A percentile compares a stretch with the other conserved stretches of the same genome.
These are phyloP conservation scores for Astreopora myriophthalma DNA, from an alignment of 64 coral and sea anemone species.

Conservation along the genomic window DNA sequence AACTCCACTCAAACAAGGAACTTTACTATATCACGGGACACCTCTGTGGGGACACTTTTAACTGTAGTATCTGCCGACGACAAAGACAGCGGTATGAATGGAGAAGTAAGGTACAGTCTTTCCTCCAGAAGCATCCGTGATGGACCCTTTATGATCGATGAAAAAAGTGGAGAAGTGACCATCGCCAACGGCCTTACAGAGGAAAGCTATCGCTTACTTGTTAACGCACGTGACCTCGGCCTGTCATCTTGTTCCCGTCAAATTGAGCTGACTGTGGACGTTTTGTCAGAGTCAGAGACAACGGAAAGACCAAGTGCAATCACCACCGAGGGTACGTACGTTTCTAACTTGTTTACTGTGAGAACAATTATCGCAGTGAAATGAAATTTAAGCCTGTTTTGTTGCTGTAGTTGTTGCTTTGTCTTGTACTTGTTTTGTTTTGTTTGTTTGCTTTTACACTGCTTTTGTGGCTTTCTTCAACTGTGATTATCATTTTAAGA, in stretches of 20 bases:
- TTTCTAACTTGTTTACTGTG: too few relatives aligned
- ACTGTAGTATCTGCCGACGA: conserved; percentile 50
- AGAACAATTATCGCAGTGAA: too few relatives aligned
- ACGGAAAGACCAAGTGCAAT: neutral
- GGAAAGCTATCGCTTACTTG: conserved; percentile 21
- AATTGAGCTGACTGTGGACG: conserved; percentile 39
- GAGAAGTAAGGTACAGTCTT: conserved; percentile 55
- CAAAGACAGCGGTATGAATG: conserved; percentile 60
- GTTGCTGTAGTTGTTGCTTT: too few relatives aligned
- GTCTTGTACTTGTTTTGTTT: too few relatives aligned
- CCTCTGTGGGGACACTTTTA: conserved; percentile 13
- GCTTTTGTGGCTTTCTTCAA: too few relatives aligned
- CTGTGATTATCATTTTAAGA: too few relatives aligned
- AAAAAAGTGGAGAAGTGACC: neutral
- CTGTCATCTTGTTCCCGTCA: conserved; percentile 48
- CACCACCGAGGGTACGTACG: neutral
- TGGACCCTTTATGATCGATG: conserved; percentile 38
- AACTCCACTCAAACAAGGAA: neutral
- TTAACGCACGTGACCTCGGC: conserved; percentile 61
- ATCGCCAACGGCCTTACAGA: neutral
- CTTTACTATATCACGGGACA: conserved; percentile 51
- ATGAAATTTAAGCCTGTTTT: too few relatives aligned
- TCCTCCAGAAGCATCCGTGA: neutral
- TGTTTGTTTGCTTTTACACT: too few relatives aligned
- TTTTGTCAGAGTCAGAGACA: neutral